Evolutionary conservation across 2,888 invertebrate species (phyloP), one percentile per base, ranked within the genome.

Genomic region (Coleophora deauratella): DNA sequence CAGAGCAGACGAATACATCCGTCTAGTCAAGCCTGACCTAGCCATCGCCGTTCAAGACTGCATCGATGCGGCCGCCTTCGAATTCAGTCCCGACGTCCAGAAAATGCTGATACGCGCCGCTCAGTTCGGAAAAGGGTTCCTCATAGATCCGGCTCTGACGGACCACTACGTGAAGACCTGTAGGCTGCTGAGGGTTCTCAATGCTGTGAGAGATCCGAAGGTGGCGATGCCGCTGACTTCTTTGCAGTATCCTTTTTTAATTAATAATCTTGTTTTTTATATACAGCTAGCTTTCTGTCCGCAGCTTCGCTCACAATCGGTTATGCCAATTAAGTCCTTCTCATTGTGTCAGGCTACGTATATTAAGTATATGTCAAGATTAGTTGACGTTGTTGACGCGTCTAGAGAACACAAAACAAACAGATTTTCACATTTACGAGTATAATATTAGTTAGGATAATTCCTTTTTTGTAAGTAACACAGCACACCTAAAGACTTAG

Each of bases 71-170:
- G 97, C 98, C 0, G 93, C 95, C 3, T 94, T 93, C 70, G 97
- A 98, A 71, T 96, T 95, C 75, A 91, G 92, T 61, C 88, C 95
- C 0, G 90, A 91, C 35, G 92, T 93, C 1, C 98, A 98, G 76
- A 97, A 97, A 74, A 91, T 93, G 84, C 84, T 98, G 10, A 91
- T 98, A 44, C 88, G 93, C 62, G 96, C 98, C 9, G 97, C 98
- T 0, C 95, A 97, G 66, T 98, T 97, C 82, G 98, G 98, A 7
- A 98, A 97, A 80, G 94, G 95, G 39, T 98, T 98, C 67, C 88
- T 96, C 38, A 88, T 90, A 27, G 91, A 90, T 44, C 89, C 91
- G 34, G 89, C 90, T 65, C 88, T 95, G 0, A 84, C 84, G 0
- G 91, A 93, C 51, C 87, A 91, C 47, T 98, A 97, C 65, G 94